A percentile compares a stretch with the other conserved stretches of the same genome.
phyloP scores from a whole-genome alignment of 2,113 vertebrate species.

The Naja naja region DNA sequence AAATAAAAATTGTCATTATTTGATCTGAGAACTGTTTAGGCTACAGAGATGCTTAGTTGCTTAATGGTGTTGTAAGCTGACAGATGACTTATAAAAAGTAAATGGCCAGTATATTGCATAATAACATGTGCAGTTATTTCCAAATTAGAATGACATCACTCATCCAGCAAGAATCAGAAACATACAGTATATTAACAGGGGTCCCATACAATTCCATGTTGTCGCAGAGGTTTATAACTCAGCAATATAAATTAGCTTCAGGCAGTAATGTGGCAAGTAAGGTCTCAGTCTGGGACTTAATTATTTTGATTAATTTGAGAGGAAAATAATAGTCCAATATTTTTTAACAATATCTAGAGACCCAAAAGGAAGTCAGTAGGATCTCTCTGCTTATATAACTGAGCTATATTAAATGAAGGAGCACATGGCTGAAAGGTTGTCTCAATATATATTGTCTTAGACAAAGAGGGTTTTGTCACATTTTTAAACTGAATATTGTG shows the following conservation, averaged over 20 bases:
- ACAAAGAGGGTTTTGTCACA: neutral
- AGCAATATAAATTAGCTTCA: conserved; percentile 20
- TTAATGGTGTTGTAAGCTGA: conserved; percentile 28
- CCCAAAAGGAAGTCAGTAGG: conserved; percentile 13
- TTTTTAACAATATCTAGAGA: conserved; percentile 26
- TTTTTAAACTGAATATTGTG: neutral
- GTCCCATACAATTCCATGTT: conserved; percentile 5
- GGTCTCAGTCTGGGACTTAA: conserved; percentile 31
- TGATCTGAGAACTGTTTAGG: conserved; percentile 16
- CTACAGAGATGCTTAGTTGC: conserved; percentile 20
- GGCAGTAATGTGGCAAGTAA: conserved; percentile 17
- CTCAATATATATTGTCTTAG: neutral
- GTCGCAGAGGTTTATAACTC: conserved; percentile 5
- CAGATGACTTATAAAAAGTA: conserved; percentile 25
- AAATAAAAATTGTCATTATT: conserved; percentile 8
- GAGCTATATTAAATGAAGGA: conserved; percentile 5
- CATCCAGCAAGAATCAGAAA: conserved; percentile 1
- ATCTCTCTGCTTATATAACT: conserved; percentile 26
- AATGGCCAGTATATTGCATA: conserved; percentile 22
- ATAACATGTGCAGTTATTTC: conserved; percentile 2
- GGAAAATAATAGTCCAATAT: conserved; percentile 39
- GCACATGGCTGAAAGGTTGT: neutral
- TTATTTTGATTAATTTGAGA: conserved; percentile 34
- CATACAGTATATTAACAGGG: neutral
- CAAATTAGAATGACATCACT: conserved; percentile 31